Percentiles rank a stretch among this genome's conserved stretches.
These are phyloP conservation scores for Drosophila fungiperda DNA, from an alignment of 2,888 invertebrate genomes.

Conservation along the genomic window DNA sequence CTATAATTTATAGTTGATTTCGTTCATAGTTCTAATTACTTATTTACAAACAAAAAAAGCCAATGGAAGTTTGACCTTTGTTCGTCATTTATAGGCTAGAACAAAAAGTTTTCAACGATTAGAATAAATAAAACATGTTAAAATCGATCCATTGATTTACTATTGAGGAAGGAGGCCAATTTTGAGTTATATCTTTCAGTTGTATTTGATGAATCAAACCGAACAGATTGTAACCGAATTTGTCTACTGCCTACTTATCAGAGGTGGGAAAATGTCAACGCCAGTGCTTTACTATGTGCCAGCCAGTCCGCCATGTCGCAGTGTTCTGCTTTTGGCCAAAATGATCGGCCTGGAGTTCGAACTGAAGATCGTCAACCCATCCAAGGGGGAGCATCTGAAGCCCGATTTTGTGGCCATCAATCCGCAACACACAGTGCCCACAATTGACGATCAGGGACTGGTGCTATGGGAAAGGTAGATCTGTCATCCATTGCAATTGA, in stretches of 20 bases:
- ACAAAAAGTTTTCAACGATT: slow-evolving; percentile 23
- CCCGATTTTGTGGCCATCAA: slow-evolving; percentile 87
- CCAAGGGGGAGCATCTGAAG: slow-evolving; percentile 87
- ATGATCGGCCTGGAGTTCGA: slow-evolving; percentile 88
- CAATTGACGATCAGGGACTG: slow-evolving; percentile 87
- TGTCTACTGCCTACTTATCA: slow-evolving; percentile 84
- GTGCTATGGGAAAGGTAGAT: slow-evolving; percentile 86
- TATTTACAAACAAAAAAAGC: neutral
- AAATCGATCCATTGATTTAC: slow-evolving; percentile 77
- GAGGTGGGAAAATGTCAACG: slow-evolving; percentile 84
- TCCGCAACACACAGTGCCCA: slow-evolving; percentile 87
- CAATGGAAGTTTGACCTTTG: neutral
- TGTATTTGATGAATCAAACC: slow-evolving; percentile 72
- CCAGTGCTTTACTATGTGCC: slow-evolving; percentile 87
- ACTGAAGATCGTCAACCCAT: slow-evolving; percentile 86
- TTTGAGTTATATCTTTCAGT: slow-evolving; percentile 34
- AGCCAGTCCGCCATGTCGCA: slow-evolving; percentile 87
- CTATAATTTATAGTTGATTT: neutral
- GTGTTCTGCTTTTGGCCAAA: slow-evolving; percentile 87
- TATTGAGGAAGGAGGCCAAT: slow-evolving; percentile 6
- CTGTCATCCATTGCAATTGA: neutral
- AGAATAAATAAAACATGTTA: slow-evolving; percentile 59
- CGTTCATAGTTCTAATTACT: neutral
- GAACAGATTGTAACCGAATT: slow-evolving; percentile 85
- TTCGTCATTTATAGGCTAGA: neutral